A percentile compares a stretch with the other conserved stretches of the same genome.
Evolutionary conservation across 2,797 vertebrate genomes (phyloP).

Genomic region (Diceros bicornis): DNA sequence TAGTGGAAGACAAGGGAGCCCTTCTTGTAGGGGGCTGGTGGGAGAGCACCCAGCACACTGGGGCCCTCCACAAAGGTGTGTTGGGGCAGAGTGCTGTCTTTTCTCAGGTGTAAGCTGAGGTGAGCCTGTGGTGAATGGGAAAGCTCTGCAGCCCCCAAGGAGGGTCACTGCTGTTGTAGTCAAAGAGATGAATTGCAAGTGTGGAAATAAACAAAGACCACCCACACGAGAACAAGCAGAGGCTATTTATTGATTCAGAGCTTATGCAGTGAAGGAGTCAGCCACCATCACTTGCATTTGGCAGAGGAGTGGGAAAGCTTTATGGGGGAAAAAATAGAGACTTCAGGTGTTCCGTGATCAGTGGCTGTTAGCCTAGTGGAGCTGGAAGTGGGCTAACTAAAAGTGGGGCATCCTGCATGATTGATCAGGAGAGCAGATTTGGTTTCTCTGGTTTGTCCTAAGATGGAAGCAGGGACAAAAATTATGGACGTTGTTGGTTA

Average conservation of each 20-base stretch:
- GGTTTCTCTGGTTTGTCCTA: not conserved
- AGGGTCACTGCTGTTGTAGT: not conserved
- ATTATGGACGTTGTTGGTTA: not conserved
- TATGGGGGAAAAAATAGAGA: not conserved
- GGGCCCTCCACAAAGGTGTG: not conserved
- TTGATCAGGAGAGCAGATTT: not conserved
- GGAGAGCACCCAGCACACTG: not conserved
- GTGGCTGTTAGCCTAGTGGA: not conserved
- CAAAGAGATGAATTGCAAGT: not conserved
- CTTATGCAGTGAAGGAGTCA: not conserved
- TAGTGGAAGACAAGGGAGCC: not conserved
- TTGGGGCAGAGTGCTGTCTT: not conserved
- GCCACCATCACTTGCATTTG: fast-evolving
- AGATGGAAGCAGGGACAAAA: not conserved
- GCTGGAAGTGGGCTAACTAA: not conserved
- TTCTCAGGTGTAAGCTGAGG: not conserved
- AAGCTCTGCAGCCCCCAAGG: not conserved
- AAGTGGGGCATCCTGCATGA: not conserved
- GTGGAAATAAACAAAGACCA: not conserved
- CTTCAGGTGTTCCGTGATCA: not conserved
- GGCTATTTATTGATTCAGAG: too few relatives aligned
- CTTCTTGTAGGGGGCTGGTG: not conserved
- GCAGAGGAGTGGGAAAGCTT: not conserved
- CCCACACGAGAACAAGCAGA: not conserved
- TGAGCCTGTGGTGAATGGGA: too few relatives aligned